Evolutionary conservation across 2,113 vertebrate species (phyloP).

Genomic region (Notarius lentiginosus): DNA sequence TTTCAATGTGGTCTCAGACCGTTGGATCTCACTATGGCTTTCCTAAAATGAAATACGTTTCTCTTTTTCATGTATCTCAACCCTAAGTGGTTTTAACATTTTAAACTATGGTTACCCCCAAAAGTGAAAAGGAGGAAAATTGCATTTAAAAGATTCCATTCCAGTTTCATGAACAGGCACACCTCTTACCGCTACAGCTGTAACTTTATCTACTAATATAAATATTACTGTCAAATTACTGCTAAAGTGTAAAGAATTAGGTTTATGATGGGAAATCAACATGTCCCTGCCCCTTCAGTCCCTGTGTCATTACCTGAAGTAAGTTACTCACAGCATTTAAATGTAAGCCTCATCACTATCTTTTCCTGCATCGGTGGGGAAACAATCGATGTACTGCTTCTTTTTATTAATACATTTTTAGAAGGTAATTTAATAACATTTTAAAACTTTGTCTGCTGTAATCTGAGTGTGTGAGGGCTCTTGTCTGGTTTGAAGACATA

Average conservation of each 20-base stretch:
- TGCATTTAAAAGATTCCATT: not conserved
- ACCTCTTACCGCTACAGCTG: not conserved
- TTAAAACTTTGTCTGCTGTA: not conserved
- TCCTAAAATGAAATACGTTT: not conserved
- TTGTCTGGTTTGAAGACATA: not conserved
- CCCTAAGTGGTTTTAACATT: not conserved
- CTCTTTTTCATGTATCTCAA: not conserved
- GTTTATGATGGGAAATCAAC: not conserved
- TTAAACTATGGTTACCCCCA: not conserved
- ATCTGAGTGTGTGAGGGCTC: not conserved
- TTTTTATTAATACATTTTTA: not conserved
- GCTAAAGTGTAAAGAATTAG: not conserved
- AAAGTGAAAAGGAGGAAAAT: not conserved
- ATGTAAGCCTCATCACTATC: not conserved
- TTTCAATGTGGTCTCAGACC: not conserved
- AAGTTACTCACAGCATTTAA: not conserved
- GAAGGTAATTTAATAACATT: not conserved
- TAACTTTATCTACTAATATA: not conserved
- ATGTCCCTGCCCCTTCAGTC: not conserved
- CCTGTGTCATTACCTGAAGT: not conserved
- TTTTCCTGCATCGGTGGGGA: not conserved
- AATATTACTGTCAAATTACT: not conserved
- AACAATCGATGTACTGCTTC: not conserved
- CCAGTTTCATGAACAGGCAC: not conserved
- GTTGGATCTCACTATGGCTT: not conserved